Percentiles rank a stretch among this genome's conserved stretches.
Conservation (phyloP, 1,140 invertebrate species). For the Agrypnia vestita region DNA sequence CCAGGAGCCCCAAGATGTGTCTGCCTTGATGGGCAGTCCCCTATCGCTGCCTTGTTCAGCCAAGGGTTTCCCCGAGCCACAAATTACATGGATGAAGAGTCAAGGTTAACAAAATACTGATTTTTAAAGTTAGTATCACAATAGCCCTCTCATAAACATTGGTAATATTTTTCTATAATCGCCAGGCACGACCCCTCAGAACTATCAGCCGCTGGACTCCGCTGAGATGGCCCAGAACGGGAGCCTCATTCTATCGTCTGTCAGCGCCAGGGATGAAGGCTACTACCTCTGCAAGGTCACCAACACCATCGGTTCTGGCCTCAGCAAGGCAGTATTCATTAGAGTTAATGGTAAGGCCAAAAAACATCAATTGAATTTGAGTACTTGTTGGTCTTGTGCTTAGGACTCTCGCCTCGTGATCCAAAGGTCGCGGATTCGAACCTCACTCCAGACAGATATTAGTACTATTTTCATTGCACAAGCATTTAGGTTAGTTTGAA, state of each 20-base stretch:
- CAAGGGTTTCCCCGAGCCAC: slow-evolving; percentile 84
- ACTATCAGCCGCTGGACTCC: slow-evolving; percentile 62
- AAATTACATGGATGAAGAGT: slow-evolving; percentile 81
- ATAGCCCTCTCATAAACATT: not conserved
- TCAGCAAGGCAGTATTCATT: slow-evolving; percentile 84
- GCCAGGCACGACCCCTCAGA: slow-evolving; percentile 42
- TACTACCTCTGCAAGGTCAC: slow-evolving; percentile 89
- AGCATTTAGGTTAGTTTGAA: too few relatives aligned
- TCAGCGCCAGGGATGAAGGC: slow-evolving; percentile 83
- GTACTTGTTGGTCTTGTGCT: too few relatives aligned
- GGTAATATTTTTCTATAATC: not conserved
- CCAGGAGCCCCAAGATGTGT: slow-evolving; percentile 83
- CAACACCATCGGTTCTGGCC: slow-evolving; percentile 87
- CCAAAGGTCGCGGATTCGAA: too few relatives aligned
- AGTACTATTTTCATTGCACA: too few relatives aligned
- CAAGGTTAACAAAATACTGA: slow-evolving; percentile 44
- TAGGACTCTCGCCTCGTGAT: too few relatives aligned
- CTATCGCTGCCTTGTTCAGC: slow-evolving; percentile 85
- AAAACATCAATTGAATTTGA: too few relatives aligned
- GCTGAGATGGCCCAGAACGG: slow-evolving; percentile 77
- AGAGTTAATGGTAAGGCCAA: slow-evolving; percentile 80
- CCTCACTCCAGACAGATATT: too few relatives aligned
- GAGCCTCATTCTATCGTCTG: slow-evolving; percentile 81
- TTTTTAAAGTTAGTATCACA: not conserved
- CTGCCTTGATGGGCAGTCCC: slow-evolving; percentile 82